phyloP scores from a whole-genome alignment of 2,113 vertebrate genomes.

The Laterallus jamaicensis region DNA sequence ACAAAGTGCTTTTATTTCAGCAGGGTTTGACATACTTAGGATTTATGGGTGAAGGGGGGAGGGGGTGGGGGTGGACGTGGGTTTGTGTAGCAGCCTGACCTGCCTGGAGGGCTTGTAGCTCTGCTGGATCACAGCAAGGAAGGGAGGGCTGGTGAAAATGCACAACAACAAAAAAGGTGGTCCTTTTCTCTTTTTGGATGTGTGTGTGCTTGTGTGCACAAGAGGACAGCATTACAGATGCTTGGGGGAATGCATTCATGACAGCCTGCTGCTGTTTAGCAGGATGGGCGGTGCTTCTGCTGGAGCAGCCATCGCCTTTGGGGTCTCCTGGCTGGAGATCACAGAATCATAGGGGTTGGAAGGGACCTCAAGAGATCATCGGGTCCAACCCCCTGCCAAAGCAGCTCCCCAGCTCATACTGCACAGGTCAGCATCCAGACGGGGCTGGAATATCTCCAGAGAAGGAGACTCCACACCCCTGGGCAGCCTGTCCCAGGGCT shows the following conservation, averaged over 20 bases:
- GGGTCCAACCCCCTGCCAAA: too few species aligned
- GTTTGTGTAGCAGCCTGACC: not conserved
- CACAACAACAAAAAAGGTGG: not conserved
- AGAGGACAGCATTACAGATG: not conserved
- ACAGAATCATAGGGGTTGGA: too few species aligned
- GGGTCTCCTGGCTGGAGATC: not conserved
- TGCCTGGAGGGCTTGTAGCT: not conserved
- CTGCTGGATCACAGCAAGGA: not conserved
- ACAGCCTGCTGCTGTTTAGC: not conserved
- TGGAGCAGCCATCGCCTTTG: rapidly evolving
- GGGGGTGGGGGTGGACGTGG: not conserved
- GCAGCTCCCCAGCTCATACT: too few species aligned
- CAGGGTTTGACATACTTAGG: rapidly evolving
- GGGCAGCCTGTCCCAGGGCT: too few species aligned
- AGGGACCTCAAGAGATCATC: too few species aligned
- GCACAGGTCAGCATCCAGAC: too few species aligned
- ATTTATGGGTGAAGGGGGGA: not conserved
- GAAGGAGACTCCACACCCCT: too few species aligned
- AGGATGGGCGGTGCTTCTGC: not conserved
- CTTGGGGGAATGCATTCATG: not conserved
- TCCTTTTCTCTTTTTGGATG: not conserved
- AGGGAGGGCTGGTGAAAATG: not conserved
- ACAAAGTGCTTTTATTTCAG: not conserved
- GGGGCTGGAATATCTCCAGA: too few species aligned
- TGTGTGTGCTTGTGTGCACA: rapidly evolving